Base-by-base conservation (phyloP, 2,113 vertebrate genomes). In the Orientallactaga bullata region DNA sequence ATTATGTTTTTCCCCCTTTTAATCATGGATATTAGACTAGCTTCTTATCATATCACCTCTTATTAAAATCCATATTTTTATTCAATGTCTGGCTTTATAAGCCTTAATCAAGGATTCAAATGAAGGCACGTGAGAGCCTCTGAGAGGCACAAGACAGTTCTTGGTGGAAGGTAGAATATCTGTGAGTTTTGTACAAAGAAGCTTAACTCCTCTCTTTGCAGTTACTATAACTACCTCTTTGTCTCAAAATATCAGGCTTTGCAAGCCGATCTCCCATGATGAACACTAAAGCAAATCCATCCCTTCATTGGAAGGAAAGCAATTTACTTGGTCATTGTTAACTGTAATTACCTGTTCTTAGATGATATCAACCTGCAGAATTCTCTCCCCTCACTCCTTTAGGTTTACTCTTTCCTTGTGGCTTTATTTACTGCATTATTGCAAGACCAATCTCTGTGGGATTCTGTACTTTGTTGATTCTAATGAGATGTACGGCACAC, bases 391-490 rank as follows among this genome's bases (percentile, higher is more conserved):
- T 97, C 96, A 39, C 39, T 96, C 66, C 94, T 97, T 68, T 95
- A 99, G 99, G 97, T 98, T 99, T 97, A 98, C 99, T 0, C 63
- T 99, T 96, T 99, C 99, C 17, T 80, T 99, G 97, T 99, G 99
- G 99, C 96, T 99, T 26, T 99, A 99, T 98, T 98, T 99, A 76
- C 97, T 99, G 81, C 97, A 96, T 94, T 94, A 98, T 97, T 99
- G 99, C 97, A 97, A 97, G 83, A 83, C 96, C 87, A 96, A 90
- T 47, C 96, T 98, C 88, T 99, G 99, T 91, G 99, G 98, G 55
- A 98, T 99, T 96, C 96, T 99, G 89, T 99, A 99, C 97, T 99
- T 99, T 86, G 96, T 99, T 63, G 98, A 98, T 95, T 85, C 92
- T 2, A 97, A 98, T 74, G 98, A 98, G 87, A 97, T 95, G 91